Base-by-base conservation (phyloP, 2,888 invertebrate species). In the Ellobium chinense region DNA sequence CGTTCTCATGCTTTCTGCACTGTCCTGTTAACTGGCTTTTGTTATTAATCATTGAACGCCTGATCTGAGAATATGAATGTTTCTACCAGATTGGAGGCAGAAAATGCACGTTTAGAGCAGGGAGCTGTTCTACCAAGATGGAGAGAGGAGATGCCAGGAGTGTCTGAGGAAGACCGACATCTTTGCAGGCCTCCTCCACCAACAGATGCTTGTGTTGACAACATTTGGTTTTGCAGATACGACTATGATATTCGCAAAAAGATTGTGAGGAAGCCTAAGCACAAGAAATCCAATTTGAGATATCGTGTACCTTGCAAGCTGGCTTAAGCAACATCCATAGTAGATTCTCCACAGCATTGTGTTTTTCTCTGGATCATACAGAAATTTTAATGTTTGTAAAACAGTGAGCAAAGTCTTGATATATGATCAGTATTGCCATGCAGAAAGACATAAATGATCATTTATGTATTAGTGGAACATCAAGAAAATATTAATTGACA, bases 161-260 rank as follows among this genome's bases (percentile, higher is more conserved):
- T 80, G 27, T 60, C 74, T 14, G 80, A 74, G 3, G 75, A 68
- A 18, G 80, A 80, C 46, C 29, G 36, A 27, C 56, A 36, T 7
- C 29, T 75, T 9, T 60, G 74, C 34, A 54, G 75, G 31, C 58
- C 68, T 18, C 29, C 24, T 31, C 80, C 77, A 21, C 81, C 72
- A 2, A n/a, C 77, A 5, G 39, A 72, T 66, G 46, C 73, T 14
- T 77, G 77, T 66, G 73, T 73, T 37, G 80, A 80, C 58, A 80
- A 80, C 62, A 75, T 80, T 24, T 80, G 80, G 80, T 80, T 80
- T 27, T 75, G 80, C 58, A 66, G 80, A 4, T 80, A 75, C n/a
- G 80, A 80, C 54, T 80, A 80, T 29, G 80, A 80, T 39, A 62
- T 75, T 31, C 24, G 80, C 7, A 80, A 80, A 34, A 80, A 80